These are phyloP conservation scores for Rhinella marina DNA, from an alignment of 2,797 vertebrate species.

Conservation along the genomic window DNA sequence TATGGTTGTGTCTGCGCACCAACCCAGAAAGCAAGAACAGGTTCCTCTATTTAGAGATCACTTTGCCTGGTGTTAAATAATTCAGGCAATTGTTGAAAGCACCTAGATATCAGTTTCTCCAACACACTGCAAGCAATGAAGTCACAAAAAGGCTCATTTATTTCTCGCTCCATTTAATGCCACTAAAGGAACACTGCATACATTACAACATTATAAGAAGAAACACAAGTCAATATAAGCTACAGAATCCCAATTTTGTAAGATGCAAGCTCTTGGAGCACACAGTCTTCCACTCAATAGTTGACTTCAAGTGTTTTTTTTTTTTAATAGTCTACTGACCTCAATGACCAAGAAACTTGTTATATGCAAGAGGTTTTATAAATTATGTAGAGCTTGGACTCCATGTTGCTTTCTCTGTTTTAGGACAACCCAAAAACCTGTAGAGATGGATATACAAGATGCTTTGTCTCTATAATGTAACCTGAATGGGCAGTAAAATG, in stretches of 20 bases:
- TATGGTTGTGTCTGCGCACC: neutral
- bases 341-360: neutral
- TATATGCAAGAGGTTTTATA: neutral
- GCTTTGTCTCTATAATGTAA: too few relatives aligned
- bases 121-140: neutral
- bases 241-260: too few relatives aligned
- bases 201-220: neutral
- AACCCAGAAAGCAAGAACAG: neutral
- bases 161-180: neutral
- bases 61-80: neutral
- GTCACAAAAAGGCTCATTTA: slow-evolving; percentile 6
- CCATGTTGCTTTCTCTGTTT: neutral
- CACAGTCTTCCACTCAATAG: too few relatives aligned
- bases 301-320: neutral
- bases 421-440: neutral
- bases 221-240: too few relatives aligned
- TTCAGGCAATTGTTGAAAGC: neutral
- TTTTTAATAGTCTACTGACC: neutral
- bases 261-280: too few relatives aligned
- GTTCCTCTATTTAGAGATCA: neutral
- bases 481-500: too few relatives aligned
- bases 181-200: slow-evolving; percentile 1
- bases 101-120: slow-evolving; percentile 25
- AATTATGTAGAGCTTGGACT: neutral
- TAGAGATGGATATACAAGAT: neutral